Base-by-base conservation (phyloP, 2,888 invertebrate genomes). In the Omphaloscelis lunosa region DNA sequence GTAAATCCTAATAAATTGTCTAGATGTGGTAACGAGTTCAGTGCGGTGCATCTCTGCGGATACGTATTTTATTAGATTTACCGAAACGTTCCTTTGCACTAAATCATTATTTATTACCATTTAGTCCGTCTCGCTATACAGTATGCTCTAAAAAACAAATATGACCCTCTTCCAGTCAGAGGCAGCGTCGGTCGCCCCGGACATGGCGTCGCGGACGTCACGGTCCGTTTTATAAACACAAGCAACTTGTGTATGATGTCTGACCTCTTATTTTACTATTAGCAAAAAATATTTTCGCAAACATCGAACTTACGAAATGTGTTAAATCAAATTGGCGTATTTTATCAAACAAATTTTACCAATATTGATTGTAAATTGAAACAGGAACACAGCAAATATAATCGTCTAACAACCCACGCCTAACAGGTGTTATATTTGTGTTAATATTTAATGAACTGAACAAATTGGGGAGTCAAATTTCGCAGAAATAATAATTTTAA, bases 1-100 rank as follows among this genome's bases (percentile, higher is more conserved):
- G 92, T 92, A 93, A 92, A 93, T 93, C 90, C 90, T 92, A 91
- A 93, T 93, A 93, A 93, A 93, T 93, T 92, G 91, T 93, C 92
- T 91, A 90, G 91, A 92, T 93, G 93, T 92, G 93, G 92, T 91
- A 92, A 92, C 92, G 90, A 92, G 89, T 83, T 87, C 75, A 69
- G 87, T 81, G 77, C 87, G 86, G 84, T 92, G 92, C 92, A 93
- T 93, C 92, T 91, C 92, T 84, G 86, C 89, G 92, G 91, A 92
- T 91, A 90, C 91, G 90, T 92, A 91, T 92, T 92, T 93, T 93
- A 92, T 93, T 92, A 93, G 91, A 90, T 91, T 92, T 83, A 86
- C 89, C 89, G 88, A 91, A 93, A 91, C 90, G 89, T 92, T 92
- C 87, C 88, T 88, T 89, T 86, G 88, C 86, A 86, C 87, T 84